These are phyloP conservation scores for Sylvia atricapilla DNA, from an alignment of 2,113 vertebrate genomes.

Conservation along the genomic window DNA sequence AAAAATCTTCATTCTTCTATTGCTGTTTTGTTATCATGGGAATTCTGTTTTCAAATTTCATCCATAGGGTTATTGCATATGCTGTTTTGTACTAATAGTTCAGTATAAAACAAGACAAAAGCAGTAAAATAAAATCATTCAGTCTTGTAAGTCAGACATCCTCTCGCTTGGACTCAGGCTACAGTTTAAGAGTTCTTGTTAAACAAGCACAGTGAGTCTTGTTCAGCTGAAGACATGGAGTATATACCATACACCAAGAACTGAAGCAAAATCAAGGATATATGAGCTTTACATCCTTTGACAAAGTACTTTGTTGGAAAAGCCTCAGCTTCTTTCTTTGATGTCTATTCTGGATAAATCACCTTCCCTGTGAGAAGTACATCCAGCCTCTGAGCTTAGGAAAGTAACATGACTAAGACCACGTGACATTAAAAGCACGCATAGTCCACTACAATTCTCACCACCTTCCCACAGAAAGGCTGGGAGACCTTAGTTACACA, in stretches of 20 bases:
- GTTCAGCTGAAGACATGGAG: not conserved
- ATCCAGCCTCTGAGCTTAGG: not conserved
- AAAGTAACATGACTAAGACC: not conserved
- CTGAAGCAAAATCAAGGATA: not conserved
- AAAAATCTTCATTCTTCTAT: not conserved
- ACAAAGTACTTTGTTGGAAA: not conserved
- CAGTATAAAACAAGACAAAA: conserved; percentile 45
- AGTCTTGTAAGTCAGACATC: not conserved
- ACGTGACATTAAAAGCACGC: not conserved
- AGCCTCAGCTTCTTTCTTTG: not conserved
- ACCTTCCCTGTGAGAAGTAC: not conserved
- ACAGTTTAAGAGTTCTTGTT: not conserved
- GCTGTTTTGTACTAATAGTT: conserved; percentile 14
- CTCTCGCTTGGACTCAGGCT: not conserved
- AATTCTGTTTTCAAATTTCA: not conserved
- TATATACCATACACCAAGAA: not conserved
- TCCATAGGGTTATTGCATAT: not conserved
- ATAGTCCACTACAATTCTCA: not conserved
- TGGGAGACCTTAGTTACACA: not conserved
- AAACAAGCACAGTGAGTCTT: not conserved
- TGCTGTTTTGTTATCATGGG: not conserved
- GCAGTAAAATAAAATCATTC: conserved; percentile 25
- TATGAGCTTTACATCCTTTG: not conserved
- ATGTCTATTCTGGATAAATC: not conserved
- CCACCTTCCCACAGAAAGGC: not conserved